Evolutionary conservation across 2,888 invertebrate genomes (phyloP).

Genomic region (Drosophila peninsularis): DNA sequence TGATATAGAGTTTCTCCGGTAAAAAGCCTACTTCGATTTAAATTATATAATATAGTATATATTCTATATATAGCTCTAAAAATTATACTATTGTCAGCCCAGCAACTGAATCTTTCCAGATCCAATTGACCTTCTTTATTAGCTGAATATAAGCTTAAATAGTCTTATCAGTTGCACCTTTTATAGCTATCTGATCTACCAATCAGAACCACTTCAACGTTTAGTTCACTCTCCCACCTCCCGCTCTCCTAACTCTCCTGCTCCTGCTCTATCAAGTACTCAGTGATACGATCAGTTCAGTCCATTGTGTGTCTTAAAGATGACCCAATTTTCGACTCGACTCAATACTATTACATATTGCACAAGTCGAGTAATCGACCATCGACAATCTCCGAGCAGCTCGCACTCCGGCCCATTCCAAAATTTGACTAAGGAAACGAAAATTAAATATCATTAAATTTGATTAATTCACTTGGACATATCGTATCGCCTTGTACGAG

Average conservation of each 20-base stretch:
- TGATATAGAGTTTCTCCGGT: neutral
- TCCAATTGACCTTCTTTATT: constrained; percentile 1
- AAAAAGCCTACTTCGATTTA: no score
- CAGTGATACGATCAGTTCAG: constrained; percentile 28
- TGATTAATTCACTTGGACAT: constrained; percentile 75
- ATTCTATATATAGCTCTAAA: no score
- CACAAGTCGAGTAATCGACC: constrained; percentile 42
- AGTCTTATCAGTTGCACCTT: neutral
- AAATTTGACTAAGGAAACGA: constrained; percentile 39
- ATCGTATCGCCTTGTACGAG: constrained; percentile 53
- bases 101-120: neutral
- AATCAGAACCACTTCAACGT: neutral
- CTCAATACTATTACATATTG: constrained; percentile 48
- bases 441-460: constrained; percentile 80
- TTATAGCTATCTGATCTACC: constrained; percentile 8
- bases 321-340: constrained; percentile 39
- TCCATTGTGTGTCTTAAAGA: constrained; percentile 29
- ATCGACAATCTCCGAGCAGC: constrained; percentile 16
- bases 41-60: no score
- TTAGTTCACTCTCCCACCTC: no score
- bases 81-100: no score
- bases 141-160: neutral
- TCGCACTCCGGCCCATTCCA: constrained; percentile 6
- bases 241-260: no score
- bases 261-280: neutral